Evolutionary conservation across 2,113 vertebrate genomes (phyloP), one percentile per base, ranked within the genome.

Genomic region (Acanthochromis polyacanthus): DNA sequence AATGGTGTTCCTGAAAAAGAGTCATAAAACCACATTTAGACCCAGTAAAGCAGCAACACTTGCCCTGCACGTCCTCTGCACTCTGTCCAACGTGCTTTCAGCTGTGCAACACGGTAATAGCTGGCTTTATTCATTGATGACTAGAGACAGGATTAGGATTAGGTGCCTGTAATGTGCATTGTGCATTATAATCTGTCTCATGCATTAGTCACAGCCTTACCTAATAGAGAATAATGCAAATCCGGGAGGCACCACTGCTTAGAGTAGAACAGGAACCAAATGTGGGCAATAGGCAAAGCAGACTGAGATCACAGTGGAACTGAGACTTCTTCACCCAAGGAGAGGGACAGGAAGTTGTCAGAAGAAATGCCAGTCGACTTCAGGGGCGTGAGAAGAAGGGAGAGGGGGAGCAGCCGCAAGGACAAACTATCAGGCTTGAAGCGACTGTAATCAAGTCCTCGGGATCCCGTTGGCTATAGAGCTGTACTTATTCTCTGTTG

Each of bases 361-460:
- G 90, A 83, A 92, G 93, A 92, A 94, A 94, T 90, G 93, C 93
- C 91, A 93, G 92, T 84, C 71, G 91, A 93, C 88, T 75, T 88
- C 0, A 75, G 86, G 71, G 91, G 79, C 87, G 74, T 78, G 68
- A 78, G 69, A 71, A 88, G 90, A 88, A 84, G 92, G 90, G 76
- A 84, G 73, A 79, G 70, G 90, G 93, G 92, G 91, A 92, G 92
- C 92, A 95, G 94, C 90, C 93, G 80, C 93, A 87, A 84, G 81
- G 94, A 94, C 94, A 96, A 96, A 97, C 96, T 97, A 96, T 93
- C 97, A 98, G 97, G 97, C 96, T 97, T 97, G 93, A 96, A 97
- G 96, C 94, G 95, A 97, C 97, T 96, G 96, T 96, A 97, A 97
- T 95, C 92, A 95, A 96, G 96, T 98, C 96, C 97, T 95, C 91